Conservation (phyloP, 2,113 vertebrate species). For the Plecotus auritus region DNA sequence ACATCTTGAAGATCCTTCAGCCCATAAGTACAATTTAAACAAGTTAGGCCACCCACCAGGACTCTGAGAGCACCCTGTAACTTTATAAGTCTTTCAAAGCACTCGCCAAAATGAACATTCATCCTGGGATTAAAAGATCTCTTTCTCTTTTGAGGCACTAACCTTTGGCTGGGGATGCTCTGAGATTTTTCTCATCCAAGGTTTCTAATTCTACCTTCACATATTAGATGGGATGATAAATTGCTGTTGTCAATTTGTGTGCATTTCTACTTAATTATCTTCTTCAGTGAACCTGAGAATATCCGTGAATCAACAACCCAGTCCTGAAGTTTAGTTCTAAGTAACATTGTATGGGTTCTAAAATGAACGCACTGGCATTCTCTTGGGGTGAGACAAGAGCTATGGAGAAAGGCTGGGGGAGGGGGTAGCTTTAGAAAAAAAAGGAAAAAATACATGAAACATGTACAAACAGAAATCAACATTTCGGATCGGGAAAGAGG, state of each 20-base stretch:
- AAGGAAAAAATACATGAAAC: neutral
- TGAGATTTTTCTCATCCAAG: neutral
- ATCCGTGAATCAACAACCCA: neutral
- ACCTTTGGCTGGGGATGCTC: neutral
- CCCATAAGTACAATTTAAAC: neutral
- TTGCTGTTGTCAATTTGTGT: neutral
- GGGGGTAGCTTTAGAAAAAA: neutral
- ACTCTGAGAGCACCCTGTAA: neutral
- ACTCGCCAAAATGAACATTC: neutral
- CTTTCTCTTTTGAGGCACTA: conserved; percentile 33
- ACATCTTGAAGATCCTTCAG: neutral
- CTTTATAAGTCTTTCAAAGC: neutral
- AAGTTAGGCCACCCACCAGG: neutral
- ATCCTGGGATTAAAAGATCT: conserved; percentile 7
- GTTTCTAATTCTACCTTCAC: conserved; percentile 11
- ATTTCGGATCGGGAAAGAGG: neutral
- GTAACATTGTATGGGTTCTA: neutral
- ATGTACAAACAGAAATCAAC: neutral
- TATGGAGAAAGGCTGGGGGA: neutral
- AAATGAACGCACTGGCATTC: neutral
- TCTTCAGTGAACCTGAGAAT: conserved; percentile 24
- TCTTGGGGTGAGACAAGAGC: neutral
- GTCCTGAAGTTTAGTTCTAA: neutral
- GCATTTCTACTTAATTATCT: conserved; percentile 44
- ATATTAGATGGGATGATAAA: neutral